These are phyloP conservation scores for Cephus spinipes DNA, from an alignment of 2,888 invertebrate species.

Conservation along the genomic window DNA sequence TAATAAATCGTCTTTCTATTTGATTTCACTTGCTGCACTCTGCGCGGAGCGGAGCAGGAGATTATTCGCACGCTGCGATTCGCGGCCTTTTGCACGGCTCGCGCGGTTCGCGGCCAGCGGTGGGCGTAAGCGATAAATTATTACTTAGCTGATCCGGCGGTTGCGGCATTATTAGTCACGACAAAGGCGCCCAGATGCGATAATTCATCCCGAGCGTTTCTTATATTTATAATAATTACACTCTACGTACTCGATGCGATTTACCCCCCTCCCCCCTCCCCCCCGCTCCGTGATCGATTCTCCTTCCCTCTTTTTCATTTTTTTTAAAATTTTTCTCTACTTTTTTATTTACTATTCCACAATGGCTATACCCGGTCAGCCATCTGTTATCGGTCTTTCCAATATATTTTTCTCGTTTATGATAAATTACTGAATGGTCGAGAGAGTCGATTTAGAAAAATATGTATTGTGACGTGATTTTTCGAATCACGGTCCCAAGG, in stretches of 20 bases:
- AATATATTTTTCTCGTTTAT: not conserved
- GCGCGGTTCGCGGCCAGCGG: conserved; percentile 14
- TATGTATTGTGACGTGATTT: no score
- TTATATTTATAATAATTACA: conserved; percentile 50
- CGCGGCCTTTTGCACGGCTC: conserved; percentile 4
- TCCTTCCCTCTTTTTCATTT: not conserved
- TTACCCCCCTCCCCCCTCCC: no score
- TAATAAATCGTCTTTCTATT: conserved; percentile 31
- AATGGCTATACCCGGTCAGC: conserved; percentile 13
- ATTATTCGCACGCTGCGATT: not conserved
- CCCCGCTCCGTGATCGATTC: not conserved
- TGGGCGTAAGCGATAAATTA: conserved; percentile 40
- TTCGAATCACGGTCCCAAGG: no score
- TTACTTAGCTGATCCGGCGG: conserved; percentile 28
- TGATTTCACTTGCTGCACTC: conserved; percentile 27
- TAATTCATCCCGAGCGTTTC: conserved; percentile 37
- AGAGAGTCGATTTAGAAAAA: not conserved
- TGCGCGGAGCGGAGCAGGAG: not conserved
- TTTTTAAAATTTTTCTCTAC: not conserved
- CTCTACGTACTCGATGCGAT: conserved; percentile 12
- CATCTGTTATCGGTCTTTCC: conserved; percentile 41
- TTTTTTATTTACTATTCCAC: not conserved
- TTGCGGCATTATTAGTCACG: conserved; percentile 47
- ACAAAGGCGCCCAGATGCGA: conserved; percentile 41
- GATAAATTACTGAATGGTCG: not conserved